phyloP scores from a whole-genome alignment of 2,797 vertebrate species.

The Gymnoscopelus microlampas region DNA sequence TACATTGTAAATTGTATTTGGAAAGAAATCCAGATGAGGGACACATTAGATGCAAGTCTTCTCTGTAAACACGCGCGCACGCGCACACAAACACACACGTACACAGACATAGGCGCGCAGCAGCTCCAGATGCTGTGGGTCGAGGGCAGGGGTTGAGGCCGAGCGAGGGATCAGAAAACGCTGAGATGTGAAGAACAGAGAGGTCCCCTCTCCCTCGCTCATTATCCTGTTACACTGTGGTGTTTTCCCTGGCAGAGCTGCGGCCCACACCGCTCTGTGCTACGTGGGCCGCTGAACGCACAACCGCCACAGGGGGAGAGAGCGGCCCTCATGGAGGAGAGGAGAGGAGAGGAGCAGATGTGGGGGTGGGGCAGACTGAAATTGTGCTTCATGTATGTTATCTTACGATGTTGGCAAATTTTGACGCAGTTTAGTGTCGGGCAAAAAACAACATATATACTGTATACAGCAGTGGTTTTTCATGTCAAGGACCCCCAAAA shows the following conservation, averaged over 20 bases:
- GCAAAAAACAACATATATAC: no score
- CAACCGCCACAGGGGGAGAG: slow-evolving; percentile 49
- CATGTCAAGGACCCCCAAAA: no score
- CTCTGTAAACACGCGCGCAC: background rate
- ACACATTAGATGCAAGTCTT: no score
- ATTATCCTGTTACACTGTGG: slow-evolving; percentile 76
- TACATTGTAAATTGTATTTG: no score
- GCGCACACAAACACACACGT: background rate
- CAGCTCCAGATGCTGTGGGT: slow-evolving; percentile 38
- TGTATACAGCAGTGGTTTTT: no score
- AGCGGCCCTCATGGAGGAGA: slow-evolving; percentile 17
- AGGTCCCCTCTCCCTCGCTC: slow-evolving; percentile 59
- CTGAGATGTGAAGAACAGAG: slow-evolving; percentile 65
- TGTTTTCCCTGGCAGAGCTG: slow-evolving; percentile 77
- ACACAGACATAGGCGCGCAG: slow-evolving; percentile 4
- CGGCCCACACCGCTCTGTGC: slow-evolving; percentile 42
- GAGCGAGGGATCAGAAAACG: slow-evolving; percentile 56
- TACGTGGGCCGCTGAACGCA: slow-evolving; percentile 52
- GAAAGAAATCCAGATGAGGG: no score
- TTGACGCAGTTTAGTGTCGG: background rate
- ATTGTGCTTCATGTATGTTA: background rate
- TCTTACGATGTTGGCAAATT: slow-evolving; percentile 5
- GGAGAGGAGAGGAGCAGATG: slow-evolving; percentile 46
- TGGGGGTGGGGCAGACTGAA: slow-evolving; percentile 16
- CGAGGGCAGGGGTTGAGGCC: slow-evolving; percentile 38